Percentiles rank a stretch among this genome's conserved stretches.
Conservation (phyloP, 1,140 invertebrate species). For the Ladona fulva region DNA sequence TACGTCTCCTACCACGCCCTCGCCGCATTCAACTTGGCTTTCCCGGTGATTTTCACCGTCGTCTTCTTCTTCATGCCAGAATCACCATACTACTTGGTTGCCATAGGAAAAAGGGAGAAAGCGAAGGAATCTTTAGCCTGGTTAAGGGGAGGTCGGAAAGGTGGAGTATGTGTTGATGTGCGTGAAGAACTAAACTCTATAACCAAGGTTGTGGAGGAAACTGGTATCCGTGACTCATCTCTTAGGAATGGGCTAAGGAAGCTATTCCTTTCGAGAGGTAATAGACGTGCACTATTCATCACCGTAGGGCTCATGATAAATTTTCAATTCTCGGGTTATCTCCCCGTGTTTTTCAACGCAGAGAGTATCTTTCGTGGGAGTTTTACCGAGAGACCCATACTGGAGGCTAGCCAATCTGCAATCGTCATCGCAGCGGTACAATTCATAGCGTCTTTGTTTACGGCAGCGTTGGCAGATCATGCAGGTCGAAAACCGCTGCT, state of each 20-base stretch:
- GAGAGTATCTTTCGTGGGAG: slow-evolving; percentile 34
- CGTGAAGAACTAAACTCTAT: slow-evolving; percentile 50
- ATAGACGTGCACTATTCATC: slow-evolving; percentile 54
- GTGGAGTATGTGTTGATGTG: too few species aligned
- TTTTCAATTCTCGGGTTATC: slow-evolving; percentile 39
- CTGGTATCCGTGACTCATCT: slow-evolving; percentile 35
- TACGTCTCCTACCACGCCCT: slow-evolving; percentile 47
- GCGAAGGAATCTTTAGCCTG: slow-evolving; percentile 51
- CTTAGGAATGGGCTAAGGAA: slow-evolving; percentile 43
- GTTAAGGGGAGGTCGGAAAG: slow-evolving; percentile 43
- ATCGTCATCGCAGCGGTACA: too few species aligned
- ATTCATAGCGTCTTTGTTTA: too few species aligned
- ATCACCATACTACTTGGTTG: slow-evolving; percentile 61
- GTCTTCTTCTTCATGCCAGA: slow-evolving; percentile 64
- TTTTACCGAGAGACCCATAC: too few species aligned
- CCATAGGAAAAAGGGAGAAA: slow-evolving; percentile 44
- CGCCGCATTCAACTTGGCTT: slow-evolving; percentile 44
- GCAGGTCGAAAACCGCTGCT: slow-evolving; percentile 3
- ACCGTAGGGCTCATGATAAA: slow-evolving; percentile 47
- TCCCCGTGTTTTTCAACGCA: slow-evolving; percentile 39
- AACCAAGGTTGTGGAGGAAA: slow-evolving; percentile 44
- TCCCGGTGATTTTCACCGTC: slow-evolving; percentile 50
- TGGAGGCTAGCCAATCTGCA: too few species aligned
- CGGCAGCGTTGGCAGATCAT: too few species aligned
- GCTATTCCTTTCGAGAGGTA: slow-evolving; percentile 44